Base-by-base conservation (phyloP, 2,888 invertebrate species). In the Horisme vitalbata region DNA sequence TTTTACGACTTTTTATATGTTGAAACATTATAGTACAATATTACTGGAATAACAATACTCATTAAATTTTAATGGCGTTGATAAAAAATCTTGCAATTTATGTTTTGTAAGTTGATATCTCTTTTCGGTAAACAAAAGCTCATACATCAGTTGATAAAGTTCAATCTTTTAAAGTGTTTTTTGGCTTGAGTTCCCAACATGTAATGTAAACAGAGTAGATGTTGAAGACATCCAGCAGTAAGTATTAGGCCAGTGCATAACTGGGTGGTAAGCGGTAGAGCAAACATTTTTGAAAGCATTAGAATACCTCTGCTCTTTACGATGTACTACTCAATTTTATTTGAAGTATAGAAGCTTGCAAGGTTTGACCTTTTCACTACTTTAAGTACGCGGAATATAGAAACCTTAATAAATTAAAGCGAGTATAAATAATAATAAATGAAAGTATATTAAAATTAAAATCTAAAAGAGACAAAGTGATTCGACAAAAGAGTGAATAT, bases 201-300 rank as follows among this genome's bases (percentile, higher is more conserved):
- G 79, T 73, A 81, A 82, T 57, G 79, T 74, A 82, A 82, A 83
- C 71, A 80, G 66, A 71, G 58, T 63, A 66, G 57, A 57, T 69
- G 66, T 74, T 68, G 68, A 71, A 71, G 65, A 69, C 67, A 65
- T 68, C 63, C 60, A 64, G 57, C 59, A 63, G 56, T 56, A 44
- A 41, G 55, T 57, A 65, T 68, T 66, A 61, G 65, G 56, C 46
- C 61, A 65, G 65, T 68, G 67, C 63, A 71, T 75, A 78, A 83
- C 74, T 71, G 68, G 60, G 55, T 61, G 74, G 74, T 86, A 87
- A 87, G 77, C 83, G 76, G 76, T 75, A 81, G 76, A 61, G 61
- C 73, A 86, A 85, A 86, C 77, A 84, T 71, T 67, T 57, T 69
- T 64, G 66, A 71, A 68, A 73, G 71, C 71, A 68, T 71, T 55